Evolutionary conservation across 2,113 vertebrate genomes (phyloP).

Genomic region (Scomber colias): DNA sequence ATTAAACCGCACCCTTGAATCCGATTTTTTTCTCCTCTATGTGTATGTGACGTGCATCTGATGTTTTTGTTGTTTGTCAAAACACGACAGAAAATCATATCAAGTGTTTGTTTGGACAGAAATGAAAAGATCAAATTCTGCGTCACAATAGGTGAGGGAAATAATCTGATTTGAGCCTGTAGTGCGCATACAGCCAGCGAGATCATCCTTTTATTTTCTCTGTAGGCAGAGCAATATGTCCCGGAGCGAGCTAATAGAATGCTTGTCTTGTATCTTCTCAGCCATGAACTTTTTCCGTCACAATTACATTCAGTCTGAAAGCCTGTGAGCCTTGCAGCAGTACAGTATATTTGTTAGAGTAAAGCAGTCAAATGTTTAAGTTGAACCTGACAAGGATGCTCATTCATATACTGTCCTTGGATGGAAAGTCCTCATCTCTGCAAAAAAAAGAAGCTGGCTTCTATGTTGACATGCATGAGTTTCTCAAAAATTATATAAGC

Average conservation of each 20-base stretch:
- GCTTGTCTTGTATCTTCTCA: slow-evolving; percentile 72
- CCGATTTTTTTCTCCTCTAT: slow-evolving; percentile 5
- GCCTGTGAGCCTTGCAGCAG: slow-evolving; percentile 53
- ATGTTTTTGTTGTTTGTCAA: slow-evolving; percentile 50
- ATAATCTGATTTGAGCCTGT: slow-evolving; percentile 70
- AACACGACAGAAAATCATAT: slow-evolving; percentile 43
- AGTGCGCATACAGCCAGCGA: slow-evolving; percentile 45
- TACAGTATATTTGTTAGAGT: slow-evolving; percentile 40
- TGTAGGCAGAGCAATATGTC: slow-evolving; percentile 62
- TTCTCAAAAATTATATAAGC: neutral
- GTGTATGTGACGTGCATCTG: slow-evolving; percentile 6
- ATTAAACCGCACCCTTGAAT: slow-evolving; percentile 38
- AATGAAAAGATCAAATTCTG: slow-evolving; percentile 67
- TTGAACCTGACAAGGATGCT: slow-evolving; percentile 34
- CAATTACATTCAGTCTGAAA: slow-evolving; percentile 59
- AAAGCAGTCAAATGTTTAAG: slow-evolving; percentile 30
- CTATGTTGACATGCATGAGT: neutral
- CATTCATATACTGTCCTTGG: neutral
- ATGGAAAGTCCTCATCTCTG: neutral
- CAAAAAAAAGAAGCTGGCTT: neutral
- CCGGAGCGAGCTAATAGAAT: slow-evolving; percentile 69
- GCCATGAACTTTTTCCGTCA: slow-evolving; percentile 71
- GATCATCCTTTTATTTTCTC: slow-evolving; percentile 71
- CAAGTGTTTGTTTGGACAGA: slow-evolving; percentile 59
- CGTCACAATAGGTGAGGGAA: slow-evolving; percentile 56